phyloP scores from a whole-genome alignment of 2,797 vertebrate species.

The Botia almorhae region DNA sequence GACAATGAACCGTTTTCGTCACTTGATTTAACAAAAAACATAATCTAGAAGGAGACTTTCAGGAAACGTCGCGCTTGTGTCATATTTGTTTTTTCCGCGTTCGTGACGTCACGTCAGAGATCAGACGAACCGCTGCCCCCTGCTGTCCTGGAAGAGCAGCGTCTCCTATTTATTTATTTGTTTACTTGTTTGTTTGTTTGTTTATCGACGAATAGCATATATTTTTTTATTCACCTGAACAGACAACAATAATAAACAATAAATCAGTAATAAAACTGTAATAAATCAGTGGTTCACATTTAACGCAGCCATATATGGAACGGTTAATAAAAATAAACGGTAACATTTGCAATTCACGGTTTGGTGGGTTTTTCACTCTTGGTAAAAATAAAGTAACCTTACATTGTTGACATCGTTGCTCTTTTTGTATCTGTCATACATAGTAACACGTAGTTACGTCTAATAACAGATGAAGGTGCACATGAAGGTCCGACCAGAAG shows the following conservation, averaged over 20 bases:
- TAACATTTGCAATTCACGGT: too few species aligned
- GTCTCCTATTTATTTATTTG: neutral
- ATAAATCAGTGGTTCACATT: too few species aligned
- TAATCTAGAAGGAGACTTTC: neutral
- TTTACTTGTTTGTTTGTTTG: neutral
- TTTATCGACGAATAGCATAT: too few species aligned
- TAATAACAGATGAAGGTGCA: neutral
- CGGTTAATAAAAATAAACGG: too few species aligned
- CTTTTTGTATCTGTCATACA: too few species aligned
- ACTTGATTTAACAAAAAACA: neutral
- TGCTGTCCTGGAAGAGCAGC: neutral
- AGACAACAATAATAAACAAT: too few species aligned
- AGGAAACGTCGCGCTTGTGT: conserved; percentile 22
- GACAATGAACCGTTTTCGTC: neutral
- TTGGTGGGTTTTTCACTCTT: too few species aligned
- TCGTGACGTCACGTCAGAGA: conserved; percentile 26
- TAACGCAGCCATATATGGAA: too few species aligned
- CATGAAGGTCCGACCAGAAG: neutral
- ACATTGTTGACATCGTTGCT: too few species aligned
- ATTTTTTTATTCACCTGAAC: neutral
- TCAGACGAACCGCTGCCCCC: neutral
- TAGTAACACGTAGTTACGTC: neutral
- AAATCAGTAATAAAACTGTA: too few species aligned
- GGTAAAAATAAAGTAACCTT: too few species aligned
- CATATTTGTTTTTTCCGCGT: conserved; percentile 59